Conservation (phyloP, 2,113 vertebrate genomes). For the Oryctolagus cuniculus region DNA sequence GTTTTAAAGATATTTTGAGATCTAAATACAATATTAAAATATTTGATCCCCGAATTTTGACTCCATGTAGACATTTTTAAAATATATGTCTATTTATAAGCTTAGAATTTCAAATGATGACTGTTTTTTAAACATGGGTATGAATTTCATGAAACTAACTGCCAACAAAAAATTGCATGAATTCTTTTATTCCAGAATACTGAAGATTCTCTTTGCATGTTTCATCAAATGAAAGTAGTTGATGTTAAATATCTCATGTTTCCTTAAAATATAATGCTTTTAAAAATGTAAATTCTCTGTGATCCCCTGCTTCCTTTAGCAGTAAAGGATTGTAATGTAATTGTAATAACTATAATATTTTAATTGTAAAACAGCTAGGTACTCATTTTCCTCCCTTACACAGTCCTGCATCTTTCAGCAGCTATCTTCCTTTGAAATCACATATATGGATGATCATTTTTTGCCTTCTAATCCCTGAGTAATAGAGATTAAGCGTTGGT, state of each 20-base stretch:
- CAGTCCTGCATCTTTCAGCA: slow-evolving; percentile 76
- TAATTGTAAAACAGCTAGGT: slow-evolving; percentile 72
- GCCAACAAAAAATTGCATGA: background rate
- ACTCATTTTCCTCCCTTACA: slow-evolving; percentile 75
- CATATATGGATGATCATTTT: slow-evolving; percentile 78
- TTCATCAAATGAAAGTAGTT: background rate
- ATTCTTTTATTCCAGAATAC: background rate
- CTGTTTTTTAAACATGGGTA: background rate
- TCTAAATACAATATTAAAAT: background rate
- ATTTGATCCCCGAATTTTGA: background rate
- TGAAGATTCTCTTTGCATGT: slow-evolving; percentile 18
- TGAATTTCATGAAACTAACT: slow-evolving; percentile 21
- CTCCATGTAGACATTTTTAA: background rate
- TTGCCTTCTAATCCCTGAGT: slow-evolving; percentile 84
- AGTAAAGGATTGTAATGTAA: background rate
- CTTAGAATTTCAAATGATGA: background rate
- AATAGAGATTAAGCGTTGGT: slow-evolving; percentile 84
- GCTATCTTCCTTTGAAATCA: slow-evolving; percentile 76
- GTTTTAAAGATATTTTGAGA: background rate
- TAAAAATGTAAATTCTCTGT: background rate
- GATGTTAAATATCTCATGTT: background rate
- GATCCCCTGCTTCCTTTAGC: slow-evolving; percentile 43
- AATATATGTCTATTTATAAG: background rate
- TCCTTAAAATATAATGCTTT: slow-evolving; percentile 38
- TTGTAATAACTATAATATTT: slow-evolving; percentile 16